Conservation (phyloP, 2,797 vertebrate genomes). For the Ibycter americanus region DNA sequence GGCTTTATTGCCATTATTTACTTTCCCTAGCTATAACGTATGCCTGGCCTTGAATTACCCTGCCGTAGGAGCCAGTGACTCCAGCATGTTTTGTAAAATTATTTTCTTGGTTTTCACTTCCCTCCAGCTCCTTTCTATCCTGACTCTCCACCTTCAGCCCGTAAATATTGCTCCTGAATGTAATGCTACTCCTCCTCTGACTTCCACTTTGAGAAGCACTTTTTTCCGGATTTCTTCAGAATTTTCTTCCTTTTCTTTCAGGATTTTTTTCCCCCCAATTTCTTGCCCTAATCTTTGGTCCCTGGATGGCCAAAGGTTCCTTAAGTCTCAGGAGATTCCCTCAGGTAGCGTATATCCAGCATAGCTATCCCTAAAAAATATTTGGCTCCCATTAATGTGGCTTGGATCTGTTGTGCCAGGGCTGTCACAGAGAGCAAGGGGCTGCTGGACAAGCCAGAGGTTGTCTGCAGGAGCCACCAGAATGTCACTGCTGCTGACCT, state of each 20-base stretch:
- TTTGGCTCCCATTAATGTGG: not conserved
- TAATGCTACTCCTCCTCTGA: not conserved
- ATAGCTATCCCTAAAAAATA: not conserved
- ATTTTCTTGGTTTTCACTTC: not conserved
- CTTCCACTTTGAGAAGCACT: not conserved
- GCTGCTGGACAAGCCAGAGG: not conserved
- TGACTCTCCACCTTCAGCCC: not conserved
- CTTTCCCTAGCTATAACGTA: slow-evolving; percentile 46
- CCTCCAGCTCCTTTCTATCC: not conserved
- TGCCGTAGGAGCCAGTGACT: slow-evolving; percentile 7
- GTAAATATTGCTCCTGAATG: not conserved
- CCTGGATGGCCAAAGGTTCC: not conserved
- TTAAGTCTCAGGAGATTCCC: not conserved
- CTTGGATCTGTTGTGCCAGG: not conserved
- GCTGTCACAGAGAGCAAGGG: not conserved
- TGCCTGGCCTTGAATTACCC: slow-evolving; percentile 33
- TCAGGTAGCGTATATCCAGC: not conserved
- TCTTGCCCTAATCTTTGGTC: not conserved
- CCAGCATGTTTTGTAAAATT: not conserved
- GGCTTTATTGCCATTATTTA: slow-evolving; percentile 54
- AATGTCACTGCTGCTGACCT: not conserved
- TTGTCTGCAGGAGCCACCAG: not conserved
- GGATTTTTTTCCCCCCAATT: not conserved
- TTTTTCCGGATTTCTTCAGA: not conserved
- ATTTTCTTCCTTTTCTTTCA: not conserved